These are phyloP conservation scores for Rhabdomys pumilio DNA, from an alignment of 2,797 vertebrate genomes.

Conservation along the genomic window DNA sequence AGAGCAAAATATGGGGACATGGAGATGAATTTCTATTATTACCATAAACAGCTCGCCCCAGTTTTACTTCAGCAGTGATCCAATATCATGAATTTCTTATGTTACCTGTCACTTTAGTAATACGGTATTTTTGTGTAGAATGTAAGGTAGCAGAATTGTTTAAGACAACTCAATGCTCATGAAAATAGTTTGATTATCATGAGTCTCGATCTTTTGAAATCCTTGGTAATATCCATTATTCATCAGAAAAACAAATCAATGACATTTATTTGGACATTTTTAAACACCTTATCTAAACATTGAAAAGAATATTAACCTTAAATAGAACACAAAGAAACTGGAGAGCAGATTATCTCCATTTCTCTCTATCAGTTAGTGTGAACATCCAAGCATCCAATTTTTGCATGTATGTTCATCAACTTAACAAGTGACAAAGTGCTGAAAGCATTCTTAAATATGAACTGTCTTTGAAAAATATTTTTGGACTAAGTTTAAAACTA, in stretches of 20 bases:
- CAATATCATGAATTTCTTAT: slow-evolving; percentile 51
- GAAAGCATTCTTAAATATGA: slow-evolving; percentile 64
- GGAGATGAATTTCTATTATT: slow-evolving; percentile 44
- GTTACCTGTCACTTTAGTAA: background rate
- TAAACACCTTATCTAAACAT: slow-evolving; percentile 27
- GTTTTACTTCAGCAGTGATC: background rate
- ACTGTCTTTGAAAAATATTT: slow-evolving; percentile 35
- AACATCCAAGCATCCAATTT: slow-evolving; percentile 42
- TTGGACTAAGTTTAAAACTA: slow-evolving; percentile 26
- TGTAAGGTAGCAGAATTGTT: background rate
- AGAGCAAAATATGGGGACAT: background rate
- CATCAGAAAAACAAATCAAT: slow-evolving; percentile 53
- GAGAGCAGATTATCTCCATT: slow-evolving; percentile 41
- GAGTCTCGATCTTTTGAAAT: slow-evolving; percentile 10
- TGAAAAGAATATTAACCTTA: slow-evolving; percentile 48
- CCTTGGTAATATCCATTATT: slow-evolving; percentile 50
- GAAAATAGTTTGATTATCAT: slow-evolving; percentile 45
- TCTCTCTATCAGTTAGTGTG: slow-evolving; percentile 42
- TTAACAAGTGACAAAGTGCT: slow-evolving; percentile 44
- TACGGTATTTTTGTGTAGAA: slow-evolving; percentile 52
- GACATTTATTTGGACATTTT: background rate
- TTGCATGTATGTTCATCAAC: slow-evolving; percentile 39
- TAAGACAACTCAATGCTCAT: background rate
- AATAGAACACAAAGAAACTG: slow-evolving; percentile 52
- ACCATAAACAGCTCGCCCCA: slow-evolving; percentile 25